Evolutionary conservation across 2,113 vertebrate species (phyloP).

Genomic region (Pomatostomus ruficeps): DNA sequence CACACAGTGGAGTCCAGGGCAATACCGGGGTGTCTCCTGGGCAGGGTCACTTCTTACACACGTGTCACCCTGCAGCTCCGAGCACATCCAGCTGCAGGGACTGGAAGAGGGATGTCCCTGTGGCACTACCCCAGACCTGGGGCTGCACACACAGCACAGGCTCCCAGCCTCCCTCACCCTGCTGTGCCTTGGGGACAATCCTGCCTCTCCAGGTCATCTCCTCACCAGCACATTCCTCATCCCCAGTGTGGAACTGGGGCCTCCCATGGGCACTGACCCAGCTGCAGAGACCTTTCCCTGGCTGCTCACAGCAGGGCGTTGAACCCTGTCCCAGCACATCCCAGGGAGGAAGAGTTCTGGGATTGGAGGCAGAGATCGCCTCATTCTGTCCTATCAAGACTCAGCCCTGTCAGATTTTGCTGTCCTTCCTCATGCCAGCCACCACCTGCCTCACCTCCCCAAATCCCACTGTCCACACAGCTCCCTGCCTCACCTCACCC

Average conservation of each 20-base stretch:
- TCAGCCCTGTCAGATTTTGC: neutral
- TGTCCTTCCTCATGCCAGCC: neutral
- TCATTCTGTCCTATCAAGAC: neutral
- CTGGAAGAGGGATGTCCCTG: neutral
- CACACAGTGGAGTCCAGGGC: fast-evolving
- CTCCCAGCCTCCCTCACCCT: neutral
- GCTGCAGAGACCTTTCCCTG: neutral
- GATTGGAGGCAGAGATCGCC: neutral
- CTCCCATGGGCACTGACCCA: neutral
- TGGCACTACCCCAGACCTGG: neutral
- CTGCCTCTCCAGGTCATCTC: neutral
- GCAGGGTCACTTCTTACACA: neutral
- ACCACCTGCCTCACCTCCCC: fast-evolving
- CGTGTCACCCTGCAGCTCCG: neutral
- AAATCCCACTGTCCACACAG: neutral
- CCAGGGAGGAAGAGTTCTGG: neutral
- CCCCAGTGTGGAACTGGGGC: neutral
- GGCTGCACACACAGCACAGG: neutral
- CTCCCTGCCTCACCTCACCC: neutral
- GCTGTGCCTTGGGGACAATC: neutral
- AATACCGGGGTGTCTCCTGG: fast-evolving
- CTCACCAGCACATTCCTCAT: neutral
- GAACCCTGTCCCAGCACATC: neutral
- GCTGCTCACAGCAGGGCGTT: fast-evolving
- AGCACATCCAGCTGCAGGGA: neutral